Conservation (phyloP, 2,888 invertebrate genomes). For the Eilema depressum region DNA sequence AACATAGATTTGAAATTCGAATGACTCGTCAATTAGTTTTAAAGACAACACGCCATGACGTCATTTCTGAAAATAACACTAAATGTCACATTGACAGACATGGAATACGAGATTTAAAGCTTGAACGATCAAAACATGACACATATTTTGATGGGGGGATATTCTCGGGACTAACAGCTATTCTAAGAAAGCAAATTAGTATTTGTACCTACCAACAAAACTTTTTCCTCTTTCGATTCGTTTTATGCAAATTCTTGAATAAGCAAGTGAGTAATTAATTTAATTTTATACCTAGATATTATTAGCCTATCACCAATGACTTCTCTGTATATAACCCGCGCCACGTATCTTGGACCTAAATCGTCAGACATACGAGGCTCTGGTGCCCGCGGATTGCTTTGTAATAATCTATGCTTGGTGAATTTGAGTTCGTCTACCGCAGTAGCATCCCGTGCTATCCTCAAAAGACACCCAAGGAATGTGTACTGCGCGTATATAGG, state of each 20-base stretch:
- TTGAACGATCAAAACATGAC: constrained; percentile 44
- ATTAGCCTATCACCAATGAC: no score
- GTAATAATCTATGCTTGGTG: no score
- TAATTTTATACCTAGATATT: background rate
- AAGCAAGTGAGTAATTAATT: background rate
- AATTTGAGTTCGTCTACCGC: no score
- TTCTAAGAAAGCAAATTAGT: constrained; percentile 45
- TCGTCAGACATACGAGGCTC: no score
- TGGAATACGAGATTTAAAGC: constrained; percentile 34
- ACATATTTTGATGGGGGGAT: constrained; percentile 44
- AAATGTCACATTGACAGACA: constrained; percentile 49
- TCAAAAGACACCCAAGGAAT: no score
- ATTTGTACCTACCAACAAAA: constrained; percentile 21
- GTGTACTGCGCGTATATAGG: no score
- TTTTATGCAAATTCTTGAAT: constrained; percentile 17
- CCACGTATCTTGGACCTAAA: no score
- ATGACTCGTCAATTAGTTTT: constrained; percentile 22
- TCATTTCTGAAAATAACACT: constrained; percentile 37
- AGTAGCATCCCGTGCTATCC: no score
- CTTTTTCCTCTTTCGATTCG: constrained; percentile 51
- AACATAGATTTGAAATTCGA: constrained; percentile 16
- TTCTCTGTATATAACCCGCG: no score
- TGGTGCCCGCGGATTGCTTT: no score
- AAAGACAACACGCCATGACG: constrained; percentile 31
- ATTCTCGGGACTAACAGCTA: constrained; percentile 24